Conservation (phyloP, 2,113 vertebrate species). For the Pontoporia blainvillei region DNA sequence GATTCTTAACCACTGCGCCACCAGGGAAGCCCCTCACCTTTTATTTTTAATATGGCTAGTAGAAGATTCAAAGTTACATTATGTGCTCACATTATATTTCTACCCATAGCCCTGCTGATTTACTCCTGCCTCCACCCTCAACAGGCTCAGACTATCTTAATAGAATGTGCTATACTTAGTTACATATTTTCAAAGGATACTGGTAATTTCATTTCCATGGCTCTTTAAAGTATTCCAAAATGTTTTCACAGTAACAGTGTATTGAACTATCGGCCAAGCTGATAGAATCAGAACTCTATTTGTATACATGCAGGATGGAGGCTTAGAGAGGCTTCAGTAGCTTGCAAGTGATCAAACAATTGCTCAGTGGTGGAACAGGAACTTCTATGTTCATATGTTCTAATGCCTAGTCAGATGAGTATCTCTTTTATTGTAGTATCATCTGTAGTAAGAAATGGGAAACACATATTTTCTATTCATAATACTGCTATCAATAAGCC, state of each 20-base stretch:
- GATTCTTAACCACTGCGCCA: no score
- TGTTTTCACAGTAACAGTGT: neutral
- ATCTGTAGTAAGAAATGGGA: neutral
- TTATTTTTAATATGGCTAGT: neutral
- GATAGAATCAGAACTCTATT: neutral
- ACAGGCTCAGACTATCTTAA: neutral
- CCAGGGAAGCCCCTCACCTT: neutral
- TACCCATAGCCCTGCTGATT: neutral
- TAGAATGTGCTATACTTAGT: neutral
- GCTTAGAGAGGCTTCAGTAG: neutral
- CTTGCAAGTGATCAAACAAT: neutral
- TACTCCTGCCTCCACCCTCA: neutral
- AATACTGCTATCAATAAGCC: no score
- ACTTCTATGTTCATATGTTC: neutral
- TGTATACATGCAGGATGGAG: neutral
- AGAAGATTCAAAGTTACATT: neutral
- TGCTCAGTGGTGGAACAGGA: neutral
- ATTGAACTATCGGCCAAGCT: neutral
- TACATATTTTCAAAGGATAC: neutral
- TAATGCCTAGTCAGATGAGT: neutral
- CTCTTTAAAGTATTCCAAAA: neutral
- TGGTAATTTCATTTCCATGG: neutral
- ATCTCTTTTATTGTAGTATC: neutral
- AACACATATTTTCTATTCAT: no score
- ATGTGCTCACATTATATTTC: neutral